Base-by-base conservation (phyloP, 2,888 invertebrate species). In the Zaprionus bogoriensis region DNA sequence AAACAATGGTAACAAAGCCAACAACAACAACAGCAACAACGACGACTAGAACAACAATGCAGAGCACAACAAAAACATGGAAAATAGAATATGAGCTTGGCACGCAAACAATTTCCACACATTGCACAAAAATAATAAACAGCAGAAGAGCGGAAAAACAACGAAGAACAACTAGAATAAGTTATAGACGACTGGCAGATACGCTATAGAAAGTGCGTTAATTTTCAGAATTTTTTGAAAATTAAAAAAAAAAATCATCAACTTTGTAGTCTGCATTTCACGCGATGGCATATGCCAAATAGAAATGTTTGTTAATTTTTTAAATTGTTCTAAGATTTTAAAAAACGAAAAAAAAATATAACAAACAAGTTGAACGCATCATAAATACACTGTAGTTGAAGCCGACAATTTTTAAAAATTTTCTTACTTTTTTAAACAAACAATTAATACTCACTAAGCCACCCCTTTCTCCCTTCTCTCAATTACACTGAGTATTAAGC, bases 91-190 rank as follows among this genome's bases (percentile, higher is more conserved):
- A 59, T 55, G 46, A 46, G 71, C 59, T 62, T 55, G 66, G 77
- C 87, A 82, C 68, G 82, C 81, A 70, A 82, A 76, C 80, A 74
- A 79, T 82, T 85, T 82, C 86, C 87, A 85, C 77, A 82, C 83
- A 65, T 71, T 87, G 87, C 86, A 71, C 86, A 82, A 70, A 85
- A 75, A 81, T 82, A 81, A 81, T 82, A 84, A 87, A 65, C 63
- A 65, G 27, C 47, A 52, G 20, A 45, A 60, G 54, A 74, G 61
- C 20, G 55, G 46, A 50, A 58, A 60, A 53, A 62, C 46, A 46
- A 47, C 32, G 6, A 36, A 7, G 7, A 36, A 36, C 14, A 17
- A 9, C 32, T 17, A 27, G 0, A 23, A 4, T 0, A 4, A 1
- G 10, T n/a, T 1, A 25, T 19, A 7, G 25, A 19, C 9, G 2